Evolutionary conservation across 2,113 vertebrate species (phyloP).

Genomic region (Phylloscopus trochiloides): DNA sequence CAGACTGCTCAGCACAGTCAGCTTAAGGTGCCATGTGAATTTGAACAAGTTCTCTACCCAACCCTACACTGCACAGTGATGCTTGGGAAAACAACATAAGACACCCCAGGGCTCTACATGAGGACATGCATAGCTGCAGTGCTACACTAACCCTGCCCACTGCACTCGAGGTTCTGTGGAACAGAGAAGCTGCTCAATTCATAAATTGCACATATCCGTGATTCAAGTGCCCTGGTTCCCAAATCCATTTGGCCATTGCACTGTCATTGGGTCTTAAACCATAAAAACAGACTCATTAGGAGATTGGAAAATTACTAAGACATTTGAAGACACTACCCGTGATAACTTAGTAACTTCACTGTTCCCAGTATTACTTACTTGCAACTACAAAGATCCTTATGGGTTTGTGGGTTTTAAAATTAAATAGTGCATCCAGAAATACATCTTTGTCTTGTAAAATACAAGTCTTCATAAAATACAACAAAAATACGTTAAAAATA

Average conservation of each 20-base stretch:
- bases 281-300: background rate
- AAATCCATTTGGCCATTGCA: background rate
- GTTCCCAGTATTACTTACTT: background rate
- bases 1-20: background rate
- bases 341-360: background rate
- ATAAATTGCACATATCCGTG: background rate
- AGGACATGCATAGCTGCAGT: background rate
- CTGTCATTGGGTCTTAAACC: background rate
- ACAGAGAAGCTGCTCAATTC: background rate
- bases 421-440: background rate
- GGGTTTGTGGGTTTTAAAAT: background rate
- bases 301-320: background rate
- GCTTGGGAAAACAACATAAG: background rate
- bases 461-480: background rate
- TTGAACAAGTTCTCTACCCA: background rate
- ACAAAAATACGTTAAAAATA: background rate
- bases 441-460: background rate
- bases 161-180: fast-evolving
- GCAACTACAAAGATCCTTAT: background rate
- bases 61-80: fast-evolving
- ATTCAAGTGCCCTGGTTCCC: background rate
- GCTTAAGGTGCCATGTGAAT: background rate
- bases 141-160: background rate
- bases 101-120: fast-evolving
- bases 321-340: background rate